These are phyloP conservation scores for Zhuqinia jingwanae DNA, from an alignment of 2,888 invertebrate genomes.

Conservation along the genomic window DNA sequence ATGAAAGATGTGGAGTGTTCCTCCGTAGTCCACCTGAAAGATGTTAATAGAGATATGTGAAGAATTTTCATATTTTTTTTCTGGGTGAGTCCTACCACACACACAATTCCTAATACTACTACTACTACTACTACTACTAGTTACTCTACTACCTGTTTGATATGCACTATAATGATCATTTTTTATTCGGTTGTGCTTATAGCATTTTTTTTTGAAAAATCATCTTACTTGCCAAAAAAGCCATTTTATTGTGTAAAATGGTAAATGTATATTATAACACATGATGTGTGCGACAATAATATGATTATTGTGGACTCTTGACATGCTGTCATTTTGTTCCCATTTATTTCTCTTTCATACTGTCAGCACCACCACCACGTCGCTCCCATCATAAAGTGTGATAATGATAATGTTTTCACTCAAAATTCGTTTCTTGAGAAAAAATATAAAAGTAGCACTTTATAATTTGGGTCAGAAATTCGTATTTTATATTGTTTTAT, in stretches of 20 bases:
- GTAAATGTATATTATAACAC: neutral
- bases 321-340: neutral
- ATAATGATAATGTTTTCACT: too few species aligned
- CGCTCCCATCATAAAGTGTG: neutral
- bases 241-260: slow-evolving; percentile 14
- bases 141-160: too few species aligned
- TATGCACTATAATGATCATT: slow-evolving; percentile 8
- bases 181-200: slow-evolving; percentile 19
- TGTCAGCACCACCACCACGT: neutral
- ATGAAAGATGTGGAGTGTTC: slow-evolving; percentile 49
- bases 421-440: too few species aligned
- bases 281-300: neutral
- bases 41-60: slow-evolving; percentile 68
- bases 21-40: slow-evolving; percentile 43
- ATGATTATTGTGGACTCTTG: slow-evolving; percentile 15
- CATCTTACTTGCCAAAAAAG: slow-evolving; percentile 34
- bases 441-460: too few species aligned
- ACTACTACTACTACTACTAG: neutral
- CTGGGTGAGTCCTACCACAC: slow-evolving; percentile 32
- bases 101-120: slow-evolving; percentile 13
- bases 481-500: too few species aligned
- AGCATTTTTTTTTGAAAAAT: slow-evolving; percentile 15
- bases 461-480: too few species aligned
- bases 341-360: neutral
- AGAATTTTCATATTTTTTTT: slow-evolving; percentile 54